Base-by-base conservation (phyloP, 2,888 invertebrate genomes). In the Drosophila merina region DNA sequence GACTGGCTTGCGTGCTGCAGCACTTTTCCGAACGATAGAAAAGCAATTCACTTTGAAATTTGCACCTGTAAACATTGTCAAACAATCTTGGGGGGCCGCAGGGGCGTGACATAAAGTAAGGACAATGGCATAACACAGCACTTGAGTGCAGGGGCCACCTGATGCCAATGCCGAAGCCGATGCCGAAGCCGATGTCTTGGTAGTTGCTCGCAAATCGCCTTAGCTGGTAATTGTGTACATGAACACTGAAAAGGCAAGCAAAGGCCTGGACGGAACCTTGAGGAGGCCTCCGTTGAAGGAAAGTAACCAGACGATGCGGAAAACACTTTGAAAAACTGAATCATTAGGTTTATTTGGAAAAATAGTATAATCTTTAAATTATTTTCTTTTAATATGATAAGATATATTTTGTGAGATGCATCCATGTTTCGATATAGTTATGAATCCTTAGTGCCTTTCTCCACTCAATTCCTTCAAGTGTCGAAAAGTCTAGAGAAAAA, bases 21-120 rank as follows among this genome's bases (percentile, higher is more conserved):
- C 84, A 86, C 88, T 86, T 88, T 86, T 86, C 84, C 88, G 56
- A 86, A 69, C 86, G 86, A 86, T 86, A 88, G 86, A 86, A 86
- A 86, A 86, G 81, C 88, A 88, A 86, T 86, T 86, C 87, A 86
- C 86, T 88, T 86, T 84, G 84, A 88, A 86, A 84, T 86, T 86
- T 86, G 88, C 86, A 86, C 86, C 88, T 88, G 86, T 75, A 86
- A 84, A 84, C 88, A 84, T 84, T 84, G 86, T 84, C 83, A 84
- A 87, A 76, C 74, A 77, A 76, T 73, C 54, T 48, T 50, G 54
- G 64, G 54, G 42, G 33, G 36, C 40, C 26, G 33, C 25, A 42
- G 40, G 55, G 57, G 55, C 40, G 52, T 45, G 31, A 8, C 52
- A n/a, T 28, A 55, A 69, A 50, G 55, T 56, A 50, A 50, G 72